Evolutionary conservation across 2,113 vertebrate species (phyloP).

Genomic region (Chaetodon trifascialis): DNA sequence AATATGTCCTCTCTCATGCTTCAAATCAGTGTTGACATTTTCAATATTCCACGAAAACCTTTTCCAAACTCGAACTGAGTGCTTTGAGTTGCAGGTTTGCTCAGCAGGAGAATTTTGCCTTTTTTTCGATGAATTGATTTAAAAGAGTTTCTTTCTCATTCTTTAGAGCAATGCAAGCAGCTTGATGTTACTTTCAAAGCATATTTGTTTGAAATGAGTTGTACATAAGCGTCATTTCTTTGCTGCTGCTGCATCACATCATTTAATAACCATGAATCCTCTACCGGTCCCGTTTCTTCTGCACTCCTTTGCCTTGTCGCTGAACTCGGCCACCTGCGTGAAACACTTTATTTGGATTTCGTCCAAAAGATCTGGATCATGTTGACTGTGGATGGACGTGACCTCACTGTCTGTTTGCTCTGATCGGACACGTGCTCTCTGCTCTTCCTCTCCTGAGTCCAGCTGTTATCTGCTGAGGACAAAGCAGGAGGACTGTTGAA

Average conservation of each 20-base stretch:
- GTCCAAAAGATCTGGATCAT: background rate
- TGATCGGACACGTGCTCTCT: slow-evolving; percentile 3
- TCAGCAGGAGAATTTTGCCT: background rate
- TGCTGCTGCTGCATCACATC: background rate
- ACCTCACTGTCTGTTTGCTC: slow-evolving; percentile 48
- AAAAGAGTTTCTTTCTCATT: background rate
- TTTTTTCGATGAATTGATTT: background rate
- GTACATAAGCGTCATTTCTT: background rate
- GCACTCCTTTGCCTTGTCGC: background rate
- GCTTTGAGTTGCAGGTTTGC: background rate
- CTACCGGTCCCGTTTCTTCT: background rate
- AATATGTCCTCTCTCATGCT: background rate
- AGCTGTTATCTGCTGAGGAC: slow-evolving; percentile 15
- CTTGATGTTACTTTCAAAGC: background rate
- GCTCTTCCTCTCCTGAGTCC: slow-evolving; percentile 24
- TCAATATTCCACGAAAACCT: background rate
- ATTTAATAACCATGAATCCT: background rate
- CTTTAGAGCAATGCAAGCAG: too few species aligned
- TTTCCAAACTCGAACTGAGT: background rate
- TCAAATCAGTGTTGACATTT: background rate
- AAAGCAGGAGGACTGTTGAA: too few species aligned
- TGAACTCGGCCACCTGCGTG: background rate
- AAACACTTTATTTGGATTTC: background rate
- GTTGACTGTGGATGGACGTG: slow-evolving; percentile 13
- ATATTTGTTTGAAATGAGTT: background rate